These are phyloP conservation scores for Homarus americanus DNA, from an alignment of 1,140 invertebrate genomes.

Conservation along the genomic window DNA sequence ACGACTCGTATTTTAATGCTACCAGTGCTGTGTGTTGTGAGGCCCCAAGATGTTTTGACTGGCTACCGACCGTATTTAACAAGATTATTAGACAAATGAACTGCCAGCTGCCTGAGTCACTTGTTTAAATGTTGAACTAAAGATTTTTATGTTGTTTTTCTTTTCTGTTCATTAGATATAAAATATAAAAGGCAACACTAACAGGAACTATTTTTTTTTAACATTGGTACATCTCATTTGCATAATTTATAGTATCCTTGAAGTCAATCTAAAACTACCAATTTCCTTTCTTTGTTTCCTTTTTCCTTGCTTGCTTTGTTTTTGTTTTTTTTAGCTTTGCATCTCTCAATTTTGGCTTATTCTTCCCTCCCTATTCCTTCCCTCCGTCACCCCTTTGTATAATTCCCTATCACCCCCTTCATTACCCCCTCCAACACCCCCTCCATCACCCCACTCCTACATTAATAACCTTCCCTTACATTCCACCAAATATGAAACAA, in stretches of 20 bases:
- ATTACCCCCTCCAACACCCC: no score
- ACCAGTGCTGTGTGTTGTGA: background rate
- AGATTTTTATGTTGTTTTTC: no score
- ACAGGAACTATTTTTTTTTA: background rate
- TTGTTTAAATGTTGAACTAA: background rate
- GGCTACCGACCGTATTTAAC: background rate
- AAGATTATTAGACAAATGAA: background rate
- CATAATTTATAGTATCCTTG: background rate
- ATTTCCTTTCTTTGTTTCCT: no score
- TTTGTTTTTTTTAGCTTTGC: no score
- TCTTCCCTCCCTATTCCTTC: no score
- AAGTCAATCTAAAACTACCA: background rate
- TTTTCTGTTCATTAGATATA: background rate
- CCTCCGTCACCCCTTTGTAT: no score
- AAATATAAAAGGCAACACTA: background rate
- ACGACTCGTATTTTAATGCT: background rate
- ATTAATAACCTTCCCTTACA: no score
- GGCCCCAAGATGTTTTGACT: background rate
- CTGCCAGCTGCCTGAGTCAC: background rate
- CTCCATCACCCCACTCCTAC: no score
- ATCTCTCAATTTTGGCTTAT: no score
- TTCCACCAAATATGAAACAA: no score
- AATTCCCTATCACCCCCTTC: no score
- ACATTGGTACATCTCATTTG: background rate
- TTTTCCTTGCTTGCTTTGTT: no score